A percentile compares a stretch with the other conserved stretches of the same genome.
Evolutionary conservation across 2,888 invertebrate species (phyloP).

Genomic region (Blastobasis lacticolella): DNA sequence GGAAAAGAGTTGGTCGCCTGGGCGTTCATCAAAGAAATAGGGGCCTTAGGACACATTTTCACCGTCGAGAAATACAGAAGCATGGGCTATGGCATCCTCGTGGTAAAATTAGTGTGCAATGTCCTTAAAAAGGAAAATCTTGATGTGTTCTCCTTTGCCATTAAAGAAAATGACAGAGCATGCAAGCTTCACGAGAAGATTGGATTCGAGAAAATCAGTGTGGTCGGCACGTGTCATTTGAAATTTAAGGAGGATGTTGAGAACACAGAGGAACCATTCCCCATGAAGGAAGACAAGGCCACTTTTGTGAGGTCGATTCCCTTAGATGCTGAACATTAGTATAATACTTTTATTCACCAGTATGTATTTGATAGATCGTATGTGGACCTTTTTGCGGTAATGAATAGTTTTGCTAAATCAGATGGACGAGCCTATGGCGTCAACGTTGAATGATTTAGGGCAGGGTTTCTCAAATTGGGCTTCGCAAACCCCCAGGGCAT

Average conservation of each 20-base stretch:
- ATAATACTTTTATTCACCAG: no score
- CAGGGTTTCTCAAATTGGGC: no score
- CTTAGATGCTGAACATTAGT: no score
- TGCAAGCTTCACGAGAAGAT: constrained; percentile 25
- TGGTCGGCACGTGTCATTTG: constrained; percentile 1
- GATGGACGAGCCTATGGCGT: no score
- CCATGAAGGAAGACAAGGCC: no score
- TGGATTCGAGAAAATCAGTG: constrained; percentile 14
- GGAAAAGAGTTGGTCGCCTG: constrained; percentile 30
- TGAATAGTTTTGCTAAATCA: no score
- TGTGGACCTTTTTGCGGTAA: no score
- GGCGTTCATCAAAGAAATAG: constrained; percentile 39
- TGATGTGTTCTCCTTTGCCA: constrained; percentile 23
- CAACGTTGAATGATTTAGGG: no score
- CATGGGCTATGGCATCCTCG: constrained; percentile 33
- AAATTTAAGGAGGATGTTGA: not conserved
- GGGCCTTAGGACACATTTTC: constrained; percentile 39
- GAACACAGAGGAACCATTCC: no score
- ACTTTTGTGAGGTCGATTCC: no score
- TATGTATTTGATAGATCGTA: no score
- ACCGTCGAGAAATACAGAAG: constrained; percentile 36
- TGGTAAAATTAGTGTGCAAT: constrained; percentile 24
- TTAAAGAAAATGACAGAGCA: constrained; percentile 21
- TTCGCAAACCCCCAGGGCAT: no score
- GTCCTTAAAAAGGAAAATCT: constrained; percentile 17